Evolutionary conservation across 2,113 vertebrate genomes (phyloP).

Genomic region (Poicephalus gulielmi): DNA sequence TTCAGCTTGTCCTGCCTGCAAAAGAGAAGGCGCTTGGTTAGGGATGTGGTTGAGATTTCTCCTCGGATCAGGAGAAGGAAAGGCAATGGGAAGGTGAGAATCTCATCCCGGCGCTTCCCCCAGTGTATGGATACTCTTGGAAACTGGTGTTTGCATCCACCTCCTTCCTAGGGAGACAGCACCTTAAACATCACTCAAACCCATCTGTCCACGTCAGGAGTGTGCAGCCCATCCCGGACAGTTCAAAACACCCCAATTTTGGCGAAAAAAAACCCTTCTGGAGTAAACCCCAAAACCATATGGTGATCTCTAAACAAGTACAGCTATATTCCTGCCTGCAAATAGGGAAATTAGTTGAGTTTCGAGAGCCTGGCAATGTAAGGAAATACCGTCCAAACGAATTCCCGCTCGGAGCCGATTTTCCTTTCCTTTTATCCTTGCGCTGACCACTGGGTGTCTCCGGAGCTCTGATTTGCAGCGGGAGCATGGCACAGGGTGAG

Average conservation of each 20-base stretch:
- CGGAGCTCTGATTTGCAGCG: neutral
- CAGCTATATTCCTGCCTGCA: neutral
- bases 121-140: accelerated
- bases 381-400: neutral
- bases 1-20: constrained; percentile 97
- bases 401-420: neutral
- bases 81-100: neutral
- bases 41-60: neutral
- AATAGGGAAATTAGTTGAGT: neutral
- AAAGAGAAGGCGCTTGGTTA: neutral
- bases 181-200: accelerated
- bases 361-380: accelerated
- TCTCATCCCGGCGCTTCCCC: neutral
- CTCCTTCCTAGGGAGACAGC: accelerated
- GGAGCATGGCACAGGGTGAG: neutral
- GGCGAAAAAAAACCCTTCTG: neutral
- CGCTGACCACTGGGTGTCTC: constrained; percentile 67
- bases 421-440: neutral
- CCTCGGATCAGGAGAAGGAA: neutral
- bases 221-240: neutral
- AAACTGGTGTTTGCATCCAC: accelerated
- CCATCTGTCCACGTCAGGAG: neutral
- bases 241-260: neutral
- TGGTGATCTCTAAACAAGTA: neutral
- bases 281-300: accelerated